A percentile compares a stretch with the other conserved stretches of the same genome.
Conservation (phyloP, 2,888 invertebrate genomes). For the Aradus depressus region DNA sequence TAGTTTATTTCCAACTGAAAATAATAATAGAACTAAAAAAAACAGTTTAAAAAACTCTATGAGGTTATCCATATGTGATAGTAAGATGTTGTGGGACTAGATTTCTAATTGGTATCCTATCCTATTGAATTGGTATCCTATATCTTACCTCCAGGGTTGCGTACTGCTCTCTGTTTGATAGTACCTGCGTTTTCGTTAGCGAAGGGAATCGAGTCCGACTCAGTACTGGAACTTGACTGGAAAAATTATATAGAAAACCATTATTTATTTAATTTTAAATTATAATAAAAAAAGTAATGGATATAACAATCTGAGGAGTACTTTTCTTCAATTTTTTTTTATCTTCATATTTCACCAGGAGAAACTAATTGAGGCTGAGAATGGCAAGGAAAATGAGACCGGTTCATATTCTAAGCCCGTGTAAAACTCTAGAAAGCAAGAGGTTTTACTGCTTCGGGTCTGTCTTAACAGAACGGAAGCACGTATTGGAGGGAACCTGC, state of each 20-base stretch:
- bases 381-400: no score
- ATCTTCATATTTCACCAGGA: not conserved
- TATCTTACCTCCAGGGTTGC: slow-evolving; percentile 32
- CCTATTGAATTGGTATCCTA: no score
- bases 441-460: no score
- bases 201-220: slow-evolving; percentile 92
- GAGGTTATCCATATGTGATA: no score
- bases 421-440: no score
- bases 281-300: not conserved
- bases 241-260: slow-evolving; percentile 30
- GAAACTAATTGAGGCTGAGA: no score
- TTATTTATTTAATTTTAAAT: not conserved
- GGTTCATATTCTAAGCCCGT: no score
- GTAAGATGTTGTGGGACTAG: no score
- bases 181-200: slow-evolving; percentile 98
- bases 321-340: slow-evolving; percentile 5
- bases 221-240: slow-evolving; percentile 88
- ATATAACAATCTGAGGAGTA: not conserved
- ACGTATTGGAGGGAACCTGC: no score
- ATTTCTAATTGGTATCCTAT: no score
- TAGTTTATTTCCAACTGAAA: no score
- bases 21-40: not conserved
- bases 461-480: no score
- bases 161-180: slow-evolving; percentile 69
- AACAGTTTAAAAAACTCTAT: not conserved